These are phyloP conservation scores for Ceyx melanurus DNA, from an alignment of 2,113 vertebrate species.

Conservation along the genomic window DNA sequence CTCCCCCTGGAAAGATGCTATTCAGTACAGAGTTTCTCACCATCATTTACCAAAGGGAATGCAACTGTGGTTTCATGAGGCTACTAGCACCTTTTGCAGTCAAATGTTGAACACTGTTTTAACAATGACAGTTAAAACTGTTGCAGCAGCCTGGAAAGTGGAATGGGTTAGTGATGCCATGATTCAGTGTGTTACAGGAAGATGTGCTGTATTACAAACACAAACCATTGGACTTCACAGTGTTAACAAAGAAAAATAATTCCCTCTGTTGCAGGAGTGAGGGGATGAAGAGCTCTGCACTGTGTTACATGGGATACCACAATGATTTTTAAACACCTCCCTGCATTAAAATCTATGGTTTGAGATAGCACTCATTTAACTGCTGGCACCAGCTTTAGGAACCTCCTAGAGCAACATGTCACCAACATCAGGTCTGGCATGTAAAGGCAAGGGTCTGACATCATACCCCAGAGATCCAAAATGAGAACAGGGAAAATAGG, in stretches of 20 bases:
- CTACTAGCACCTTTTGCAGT: neutral
- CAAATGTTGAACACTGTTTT: neutral
- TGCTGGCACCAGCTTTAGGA: conserved; percentile 3
- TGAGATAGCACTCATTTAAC: neutral
- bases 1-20: neutral
- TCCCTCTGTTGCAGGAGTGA: neutral
- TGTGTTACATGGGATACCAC: neutral
- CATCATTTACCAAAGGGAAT: neutral
- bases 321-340: neutral
- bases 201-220: neutral
- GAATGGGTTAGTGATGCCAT: neutral
- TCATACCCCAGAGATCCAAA: neutral
- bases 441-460: neutral
- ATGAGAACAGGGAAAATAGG: neutral
- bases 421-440: neutral
- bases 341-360: neutral
- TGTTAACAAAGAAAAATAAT: neutral
- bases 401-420: neutral
- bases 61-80: neutral
- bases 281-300: neutral
- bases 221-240: neutral
- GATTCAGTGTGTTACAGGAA: neutral
- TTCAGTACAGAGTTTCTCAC: neutral
- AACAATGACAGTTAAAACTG: neutral
- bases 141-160: neutral